These are phyloP conservation scores for Tipula confusa DNA, from an alignment of 2,888 invertebrate species.

Conservation along the genomic window DNA sequence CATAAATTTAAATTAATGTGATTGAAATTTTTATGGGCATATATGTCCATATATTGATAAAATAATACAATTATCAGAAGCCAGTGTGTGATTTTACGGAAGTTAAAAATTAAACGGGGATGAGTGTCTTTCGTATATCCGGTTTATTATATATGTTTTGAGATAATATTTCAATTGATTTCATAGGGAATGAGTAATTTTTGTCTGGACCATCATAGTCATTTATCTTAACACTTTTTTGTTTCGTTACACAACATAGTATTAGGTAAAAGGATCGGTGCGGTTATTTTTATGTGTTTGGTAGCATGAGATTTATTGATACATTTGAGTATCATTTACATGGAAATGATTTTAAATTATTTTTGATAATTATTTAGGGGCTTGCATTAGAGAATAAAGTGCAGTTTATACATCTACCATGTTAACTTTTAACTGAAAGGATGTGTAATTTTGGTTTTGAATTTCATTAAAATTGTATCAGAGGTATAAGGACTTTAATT, in stretches of 20 bases:
- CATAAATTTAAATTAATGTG: slow-evolving; percentile 25
- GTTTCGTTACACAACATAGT: too few species aligned
- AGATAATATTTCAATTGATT: not conserved
- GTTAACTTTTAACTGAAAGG: too few species aligned
- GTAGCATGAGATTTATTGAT: not conserved
- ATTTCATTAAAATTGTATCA: too few species aligned
- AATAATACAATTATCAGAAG: not conserved
- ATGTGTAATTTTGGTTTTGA: too few species aligned
- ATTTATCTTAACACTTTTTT: not conserved
- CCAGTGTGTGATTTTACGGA: not conserved
- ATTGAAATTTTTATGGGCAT: not conserved
- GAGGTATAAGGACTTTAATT: too few species aligned
- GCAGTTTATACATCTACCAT: too few species aligned
- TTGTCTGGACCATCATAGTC: not conserved
- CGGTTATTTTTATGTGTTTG: too few species aligned
- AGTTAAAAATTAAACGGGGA: not conserved
- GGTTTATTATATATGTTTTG: not conserved
- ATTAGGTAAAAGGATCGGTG: not conserved
- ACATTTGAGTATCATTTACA: not conserved
- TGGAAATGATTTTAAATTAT: not conserved
- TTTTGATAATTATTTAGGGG: too few species aligned
- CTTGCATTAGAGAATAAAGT: too few species aligned
- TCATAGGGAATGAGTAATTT: not conserved
- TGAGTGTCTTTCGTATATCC: not conserved
- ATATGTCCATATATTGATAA: not conserved